These are phyloP conservation scores for Ochropleura leucogaster DNA, from an alignment of 2,888 invertebrate species.

Conservation along the genomic window DNA sequence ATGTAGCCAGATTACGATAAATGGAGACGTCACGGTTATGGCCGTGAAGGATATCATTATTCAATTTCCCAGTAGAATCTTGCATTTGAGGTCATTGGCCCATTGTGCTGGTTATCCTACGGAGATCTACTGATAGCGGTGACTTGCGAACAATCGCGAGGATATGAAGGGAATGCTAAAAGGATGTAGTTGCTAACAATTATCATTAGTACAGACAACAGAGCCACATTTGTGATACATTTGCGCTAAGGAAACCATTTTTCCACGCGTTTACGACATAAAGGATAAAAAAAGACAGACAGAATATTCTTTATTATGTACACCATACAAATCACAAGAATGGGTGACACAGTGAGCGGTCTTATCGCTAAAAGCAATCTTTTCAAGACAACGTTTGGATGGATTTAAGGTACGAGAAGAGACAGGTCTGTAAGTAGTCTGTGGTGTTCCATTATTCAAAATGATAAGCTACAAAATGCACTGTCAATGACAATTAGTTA, in stretches of 20 bases:
- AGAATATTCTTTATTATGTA: too few species aligned
- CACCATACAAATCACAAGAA: too few species aligned
- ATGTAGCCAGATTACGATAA: conserved; percentile 7
- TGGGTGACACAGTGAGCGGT: too few species aligned
- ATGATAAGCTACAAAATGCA: too few species aligned
- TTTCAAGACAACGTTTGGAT: too few species aligned
- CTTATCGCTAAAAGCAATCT: too few species aligned
- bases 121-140: conserved; percentile 42
- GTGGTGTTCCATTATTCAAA: too few species aligned
- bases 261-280: background rate
- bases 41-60: conserved; percentile 35
- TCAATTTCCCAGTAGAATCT: conserved; percentile 48
- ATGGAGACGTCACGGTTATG: conserved; percentile 39
- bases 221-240: background rate
- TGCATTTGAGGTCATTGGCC: conserved; percentile 45
- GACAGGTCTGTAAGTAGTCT: too few species aligned
- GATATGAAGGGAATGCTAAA: conserved; percentile 51
- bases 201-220: conserved; percentile 15
- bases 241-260: background rate
- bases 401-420: too few species aligned
- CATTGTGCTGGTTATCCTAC: conserved; percentile 48
- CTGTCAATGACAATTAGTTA: background rate
- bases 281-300: too few species aligned
- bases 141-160: conserved; percentile 42
- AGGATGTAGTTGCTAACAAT: conserved; percentile 50